phyloP scores from a whole-genome alignment of 2,888 invertebrate species.

The Plagodis dolabraria region DNA sequence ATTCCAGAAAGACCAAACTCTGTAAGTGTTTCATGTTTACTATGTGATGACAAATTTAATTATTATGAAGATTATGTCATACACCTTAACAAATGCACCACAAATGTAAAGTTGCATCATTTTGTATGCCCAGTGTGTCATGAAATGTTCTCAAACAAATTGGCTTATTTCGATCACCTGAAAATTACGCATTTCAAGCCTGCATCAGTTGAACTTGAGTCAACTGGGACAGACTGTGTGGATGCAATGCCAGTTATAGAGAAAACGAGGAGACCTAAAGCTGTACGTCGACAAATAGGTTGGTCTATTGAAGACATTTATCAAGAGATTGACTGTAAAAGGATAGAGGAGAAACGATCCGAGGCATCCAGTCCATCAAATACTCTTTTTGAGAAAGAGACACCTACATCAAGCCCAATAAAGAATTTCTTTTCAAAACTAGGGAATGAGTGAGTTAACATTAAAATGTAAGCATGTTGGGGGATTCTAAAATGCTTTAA shows the following conservation, averaged over 20 bases:
- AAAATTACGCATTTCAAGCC: slow-evolving; percentile 61
- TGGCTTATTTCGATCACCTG: slow-evolving; percentile 69
- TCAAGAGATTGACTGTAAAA: slow-evolving; percentile 79
- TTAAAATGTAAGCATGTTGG: slow-evolving; percentile 71
- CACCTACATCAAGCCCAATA: slow-evolving; percentile 74
- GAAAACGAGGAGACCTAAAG: slow-evolving; percentile 69
- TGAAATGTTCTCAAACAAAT: slow-evolving; percentile 72
- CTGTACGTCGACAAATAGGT: slow-evolving; percentile 77
- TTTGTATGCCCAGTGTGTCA: slow-evolving; percentile 78
- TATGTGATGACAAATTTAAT: slow-evolving; percentile 74
- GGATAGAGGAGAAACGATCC: slow-evolving; percentile 66
- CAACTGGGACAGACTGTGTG: slow-evolving; percentile 68
- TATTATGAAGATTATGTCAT: slow-evolving; percentile 70
- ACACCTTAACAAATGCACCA: slow-evolving; percentile 76
- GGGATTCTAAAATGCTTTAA: slow-evolving; percentile 39
- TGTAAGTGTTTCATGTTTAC: slow-evolving; percentile 69
- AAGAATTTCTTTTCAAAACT: slow-evolving; percentile 76
- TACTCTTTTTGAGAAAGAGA: slow-evolving; percentile 69
- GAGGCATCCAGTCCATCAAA: slow-evolving; percentile 74
- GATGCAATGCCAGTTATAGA: slow-evolving; percentile 72
- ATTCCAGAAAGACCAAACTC: slow-evolving; percentile 43
- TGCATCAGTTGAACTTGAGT: slow-evolving; percentile 41
- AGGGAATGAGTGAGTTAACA: slow-evolving; percentile 79
- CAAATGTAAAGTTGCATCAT: slow-evolving; percentile 77
- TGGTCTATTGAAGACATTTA: slow-evolving; percentile 82